phyloP scores from a whole-genome alignment of 2,888 invertebrate genomes.

The Mesochorus sp. region DNA sequence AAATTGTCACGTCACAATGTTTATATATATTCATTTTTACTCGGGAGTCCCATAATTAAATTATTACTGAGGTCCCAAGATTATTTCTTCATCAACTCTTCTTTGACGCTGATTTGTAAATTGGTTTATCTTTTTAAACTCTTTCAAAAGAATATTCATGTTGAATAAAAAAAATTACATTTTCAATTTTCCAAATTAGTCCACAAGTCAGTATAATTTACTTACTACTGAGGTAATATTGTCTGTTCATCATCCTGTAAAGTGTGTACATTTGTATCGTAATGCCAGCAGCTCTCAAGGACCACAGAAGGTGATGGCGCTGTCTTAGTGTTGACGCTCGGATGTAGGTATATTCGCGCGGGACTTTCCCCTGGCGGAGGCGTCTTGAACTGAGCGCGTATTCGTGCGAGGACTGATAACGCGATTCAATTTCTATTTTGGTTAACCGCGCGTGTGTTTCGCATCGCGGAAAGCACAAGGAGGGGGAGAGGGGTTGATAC shows the following conservation, averaged over 20 bases:
- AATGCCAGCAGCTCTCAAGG: slow-evolving; percentile 5
- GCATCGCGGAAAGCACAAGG: slow-evolving; percentile 12
- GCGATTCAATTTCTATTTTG: slow-evolving; percentile 68
- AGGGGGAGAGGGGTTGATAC: slow-evolving; percentile 24
- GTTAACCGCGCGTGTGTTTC: slow-evolving; percentile 56
- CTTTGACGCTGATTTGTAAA: too few species aligned
- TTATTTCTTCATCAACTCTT: not conserved
- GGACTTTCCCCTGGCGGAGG: slow-evolving; percentile 17
- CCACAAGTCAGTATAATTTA: too few species aligned
- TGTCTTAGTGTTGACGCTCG: slow-evolving; percentile 16
- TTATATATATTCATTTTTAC: too few species aligned
- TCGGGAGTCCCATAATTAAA: too few species aligned
- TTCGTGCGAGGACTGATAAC: slow-evolving; percentile 68
- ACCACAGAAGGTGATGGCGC: slow-evolving; percentile 9
- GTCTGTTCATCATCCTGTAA: slow-evolving; percentile 13
- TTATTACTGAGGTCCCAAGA: not conserved
- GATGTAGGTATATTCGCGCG: too few species aligned
- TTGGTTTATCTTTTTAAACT: too few species aligned
- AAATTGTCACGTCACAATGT: too few species aligned
- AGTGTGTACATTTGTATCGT: slow-evolving; percentile 15
- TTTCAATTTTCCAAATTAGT: too few species aligned
- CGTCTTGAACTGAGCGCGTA: slow-evolving; percentile 47
- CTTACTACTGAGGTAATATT: slow-evolving; percentile 19
- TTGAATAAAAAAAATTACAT: too few species aligned
- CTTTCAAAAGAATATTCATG: too few species aligned